A percentile compares a stretch with the other conserved stretches of the same genome.
These are phyloP conservation scores for Eurytoma adleriae DNA, from an alignment of 2,888 invertebrate species.

Conservation along the genomic window DNA sequence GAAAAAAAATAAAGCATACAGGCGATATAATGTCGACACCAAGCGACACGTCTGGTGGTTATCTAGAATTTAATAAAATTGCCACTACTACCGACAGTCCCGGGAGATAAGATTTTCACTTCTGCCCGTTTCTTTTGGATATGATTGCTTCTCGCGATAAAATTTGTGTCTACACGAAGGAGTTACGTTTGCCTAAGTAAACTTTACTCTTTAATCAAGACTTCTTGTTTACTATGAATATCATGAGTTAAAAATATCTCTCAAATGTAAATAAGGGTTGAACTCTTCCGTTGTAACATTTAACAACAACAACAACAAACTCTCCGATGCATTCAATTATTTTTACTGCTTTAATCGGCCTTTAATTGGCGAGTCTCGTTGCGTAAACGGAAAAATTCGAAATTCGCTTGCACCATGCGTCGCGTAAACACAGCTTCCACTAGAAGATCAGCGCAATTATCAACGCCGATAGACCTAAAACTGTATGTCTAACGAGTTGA, in stretches of 20 bases:
- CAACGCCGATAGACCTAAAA: constrained; percentile 18
- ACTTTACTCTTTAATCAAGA: not conserved
- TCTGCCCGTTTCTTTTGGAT: constrained; percentile 61
- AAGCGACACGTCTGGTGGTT: constrained; percentile 52
- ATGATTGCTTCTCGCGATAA: constrained; percentile 14
- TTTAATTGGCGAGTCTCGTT: not conserved
- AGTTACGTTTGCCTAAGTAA: constrained; percentile 26
- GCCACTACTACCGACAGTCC: constrained; percentile 62
- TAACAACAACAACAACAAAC: not conserved
- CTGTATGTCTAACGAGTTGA: constrained; percentile 1
- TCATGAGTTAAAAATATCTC: too few species aligned
- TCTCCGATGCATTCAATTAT: not conserved
- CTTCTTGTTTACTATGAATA: not conserved
- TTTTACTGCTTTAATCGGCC: not conserved
- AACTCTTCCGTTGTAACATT: not conserved
- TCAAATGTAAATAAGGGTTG: not conserved
- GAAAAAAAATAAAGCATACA: not conserved
- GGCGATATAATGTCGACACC: constrained; percentile 12
- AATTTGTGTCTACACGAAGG: not conserved
- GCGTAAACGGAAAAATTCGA: constrained; percentile 10
- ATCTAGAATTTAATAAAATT: constrained; percentile 68
- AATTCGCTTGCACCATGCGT: constrained; percentile 19
- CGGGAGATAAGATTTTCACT: constrained; percentile 63
- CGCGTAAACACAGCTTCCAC: constrained; percentile 13
- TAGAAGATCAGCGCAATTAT: constrained; percentile 29